Evolutionary conservation across 2,113 vertebrate genomes (phyloP), one percentile per base, ranked within the genome.

Genomic region (Urocolius indicus): DNA sequence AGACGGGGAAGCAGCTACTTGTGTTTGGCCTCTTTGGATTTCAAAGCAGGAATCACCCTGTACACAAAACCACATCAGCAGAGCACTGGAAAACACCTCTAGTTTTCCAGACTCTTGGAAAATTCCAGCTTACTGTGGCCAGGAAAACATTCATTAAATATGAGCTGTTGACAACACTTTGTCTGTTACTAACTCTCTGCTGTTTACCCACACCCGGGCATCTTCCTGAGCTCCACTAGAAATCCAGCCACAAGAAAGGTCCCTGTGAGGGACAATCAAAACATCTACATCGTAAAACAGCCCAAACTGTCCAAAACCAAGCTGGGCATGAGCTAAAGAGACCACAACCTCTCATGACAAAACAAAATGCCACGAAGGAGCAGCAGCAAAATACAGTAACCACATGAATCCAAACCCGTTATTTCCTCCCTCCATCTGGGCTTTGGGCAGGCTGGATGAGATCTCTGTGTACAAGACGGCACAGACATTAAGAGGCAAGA

Each of bases 201-300:
- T 65, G 69, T 93, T 91, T 91, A 65, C 77, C 1, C 19, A 22
- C 5, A 36, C 34, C 16, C 77, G 55, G 49, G 38, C 78, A 58
- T 32, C 81, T 17, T 34, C 81, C 84, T 61, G 66, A 58, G 46
- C 77, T 13, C 66, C 2, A 2, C 69, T 27, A 65, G 41, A 89
- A 91, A 89, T 13, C 71, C 90, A 58, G 63, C 21, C 54, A 16
- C 23, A 10, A 65, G 62, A 52, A 49, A n/a, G 23, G 82, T 12
- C 82, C 71, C 78, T 32, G 48, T 2, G 49, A 87, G 29, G 46
- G 68, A 36, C 45, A 45, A 57, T 7, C 87, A 43, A 34, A 92
- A 21, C 20, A 30, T 1, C 7, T 55, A 4, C 0, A 3, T 1
- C 57, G 74, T 8, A 46, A 13, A 68, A 1, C 34, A 68, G 92